These are phyloP conservation scores for Tyrannus savana DNA, from an alignment of 2,113 vertebrate species.

Conservation along the genomic window DNA sequence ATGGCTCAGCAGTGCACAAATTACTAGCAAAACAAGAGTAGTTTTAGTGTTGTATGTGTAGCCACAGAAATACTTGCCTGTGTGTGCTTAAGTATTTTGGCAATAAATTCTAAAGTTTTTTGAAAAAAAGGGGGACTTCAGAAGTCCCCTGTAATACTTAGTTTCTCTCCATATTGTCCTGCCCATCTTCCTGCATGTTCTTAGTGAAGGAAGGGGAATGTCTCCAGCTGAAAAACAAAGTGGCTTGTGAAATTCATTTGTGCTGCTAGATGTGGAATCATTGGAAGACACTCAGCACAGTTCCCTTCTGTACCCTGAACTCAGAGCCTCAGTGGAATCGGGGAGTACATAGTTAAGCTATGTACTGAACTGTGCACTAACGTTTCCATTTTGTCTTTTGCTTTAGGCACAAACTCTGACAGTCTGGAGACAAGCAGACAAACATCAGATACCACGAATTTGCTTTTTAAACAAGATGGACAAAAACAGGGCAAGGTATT, in stretches of 20 bases:
- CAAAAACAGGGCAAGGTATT: slow-evolving; percentile 89
- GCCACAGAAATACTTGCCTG: neutral
- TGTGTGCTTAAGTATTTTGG: neutral
- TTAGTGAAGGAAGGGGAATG: neutral
- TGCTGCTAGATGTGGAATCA: neutral
- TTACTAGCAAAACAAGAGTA: neutral
- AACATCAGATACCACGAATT: slow-evolving; percentile 89
- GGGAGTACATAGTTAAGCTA: neutral
- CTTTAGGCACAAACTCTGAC: slow-evolving; percentile 93
- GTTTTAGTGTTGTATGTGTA: neutral
- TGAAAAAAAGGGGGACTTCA: neutral
- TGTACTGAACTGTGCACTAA: too few species aligned
- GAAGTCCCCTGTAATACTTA: neutral
- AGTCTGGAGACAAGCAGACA: slow-evolving; percentile 96
- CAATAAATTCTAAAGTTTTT: neutral
- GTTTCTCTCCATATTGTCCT: neutral
- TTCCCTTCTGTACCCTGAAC: neutral
- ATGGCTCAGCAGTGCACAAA: neutral
- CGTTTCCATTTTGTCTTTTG: neutral
- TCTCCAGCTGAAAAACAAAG: neutral
- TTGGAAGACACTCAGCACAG: too few species aligned
- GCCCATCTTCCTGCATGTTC: neutral
- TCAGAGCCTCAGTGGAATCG: rapidly evolving
- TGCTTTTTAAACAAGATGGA: slow-evolving; percentile 99
- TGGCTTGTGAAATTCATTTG: neutral